Evolutionary conservation across 2,113 vertebrate genomes (phyloP).

Genomic region (Tragelaphus scriptus): DNA sequence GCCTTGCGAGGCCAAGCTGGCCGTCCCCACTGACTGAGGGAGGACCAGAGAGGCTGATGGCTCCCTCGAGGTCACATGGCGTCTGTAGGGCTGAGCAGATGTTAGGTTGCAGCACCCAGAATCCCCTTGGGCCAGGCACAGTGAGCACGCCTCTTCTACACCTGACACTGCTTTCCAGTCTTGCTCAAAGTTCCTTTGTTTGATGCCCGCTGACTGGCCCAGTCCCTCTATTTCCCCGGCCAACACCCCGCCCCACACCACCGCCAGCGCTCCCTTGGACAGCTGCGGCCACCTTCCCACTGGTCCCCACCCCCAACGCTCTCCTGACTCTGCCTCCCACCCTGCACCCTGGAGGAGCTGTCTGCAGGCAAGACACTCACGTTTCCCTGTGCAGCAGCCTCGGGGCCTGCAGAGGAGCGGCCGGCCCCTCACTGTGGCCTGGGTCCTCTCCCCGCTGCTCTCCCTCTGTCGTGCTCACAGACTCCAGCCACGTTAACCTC

Average conservation of each 20-base stretch:
- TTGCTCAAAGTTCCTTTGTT: background rate
- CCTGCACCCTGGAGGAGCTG: background rate
- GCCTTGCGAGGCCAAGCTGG: background rate
- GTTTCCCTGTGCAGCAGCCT: background rate
- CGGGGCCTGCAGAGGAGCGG: background rate
- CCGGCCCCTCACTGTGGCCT: rapidly evolving
- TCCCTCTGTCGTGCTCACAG: background rate
- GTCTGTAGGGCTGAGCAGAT: background rate
- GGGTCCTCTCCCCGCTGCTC: rapidly evolving
- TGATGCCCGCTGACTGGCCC: background rate
- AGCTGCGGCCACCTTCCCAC: background rate
- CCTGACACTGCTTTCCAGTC: background rate
- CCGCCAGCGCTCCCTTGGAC: rapidly evolving
- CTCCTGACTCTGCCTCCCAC: background rate
- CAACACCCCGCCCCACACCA: background rate
- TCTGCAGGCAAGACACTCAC: background rate
- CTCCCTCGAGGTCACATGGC: background rate
- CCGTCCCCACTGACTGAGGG: background rate
- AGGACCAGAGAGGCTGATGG: background rate
- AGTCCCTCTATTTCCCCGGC: background rate
- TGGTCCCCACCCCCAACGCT: rapidly evolving
- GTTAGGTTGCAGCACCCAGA: background rate
- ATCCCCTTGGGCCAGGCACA: background rate
- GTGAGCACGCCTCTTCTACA: background rate
- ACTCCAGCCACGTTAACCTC: background rate